Conservation (phyloP, 2,113 vertebrate species). For the Trinectes maculatus region DNA sequence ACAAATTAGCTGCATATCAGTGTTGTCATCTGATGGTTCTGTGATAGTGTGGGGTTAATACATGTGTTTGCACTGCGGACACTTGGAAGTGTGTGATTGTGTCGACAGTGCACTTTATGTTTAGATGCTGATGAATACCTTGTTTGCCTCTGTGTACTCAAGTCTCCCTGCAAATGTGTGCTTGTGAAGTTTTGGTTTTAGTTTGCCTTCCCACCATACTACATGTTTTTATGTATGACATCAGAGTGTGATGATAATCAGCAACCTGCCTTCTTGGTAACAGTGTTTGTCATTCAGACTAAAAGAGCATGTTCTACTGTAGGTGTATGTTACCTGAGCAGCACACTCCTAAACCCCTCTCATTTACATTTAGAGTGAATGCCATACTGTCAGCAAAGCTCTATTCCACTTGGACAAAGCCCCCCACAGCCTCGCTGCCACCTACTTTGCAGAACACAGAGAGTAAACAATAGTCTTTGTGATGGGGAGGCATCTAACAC, state of each 20-base stretch:
- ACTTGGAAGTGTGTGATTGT: conserved; percentile 7
- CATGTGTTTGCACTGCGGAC: background rate
- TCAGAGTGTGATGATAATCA: conserved; percentile 34
- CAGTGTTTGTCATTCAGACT: conserved; percentile 67
- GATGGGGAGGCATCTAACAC: conserved; percentile 65
- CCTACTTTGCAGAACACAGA: conserved; percentile 57
- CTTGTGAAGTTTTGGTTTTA: conserved; percentile 6
- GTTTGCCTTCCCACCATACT: background rate
- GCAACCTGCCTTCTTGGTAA: conserved; percentile 27
- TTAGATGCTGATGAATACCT: conserved; percentile 12
- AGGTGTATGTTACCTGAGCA: conserved; percentile 73
- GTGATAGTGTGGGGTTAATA: background rate
- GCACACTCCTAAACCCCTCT: conserved; percentile 73
- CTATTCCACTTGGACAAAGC: conserved; percentile 68
- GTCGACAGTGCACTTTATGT: conserved; percentile 20
- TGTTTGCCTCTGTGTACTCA: conserved; percentile 25
- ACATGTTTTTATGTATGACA: conserved; percentile 26
- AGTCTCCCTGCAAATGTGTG: background rate
- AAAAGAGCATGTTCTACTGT: conserved; percentile 58
- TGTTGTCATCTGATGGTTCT: conserved; percentile 23
- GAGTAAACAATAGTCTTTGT: conserved; percentile 66
- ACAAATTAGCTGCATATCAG: conserved; percentile 1
- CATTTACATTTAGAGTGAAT: conserved; percentile 88
- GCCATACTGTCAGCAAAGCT: conserved; percentile 66
- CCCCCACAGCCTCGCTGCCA: conserved; percentile 59